phyloP scores from a whole-genome alignment of 92 coral and sea anemone species.

The Diadumene lineata region DNA sequence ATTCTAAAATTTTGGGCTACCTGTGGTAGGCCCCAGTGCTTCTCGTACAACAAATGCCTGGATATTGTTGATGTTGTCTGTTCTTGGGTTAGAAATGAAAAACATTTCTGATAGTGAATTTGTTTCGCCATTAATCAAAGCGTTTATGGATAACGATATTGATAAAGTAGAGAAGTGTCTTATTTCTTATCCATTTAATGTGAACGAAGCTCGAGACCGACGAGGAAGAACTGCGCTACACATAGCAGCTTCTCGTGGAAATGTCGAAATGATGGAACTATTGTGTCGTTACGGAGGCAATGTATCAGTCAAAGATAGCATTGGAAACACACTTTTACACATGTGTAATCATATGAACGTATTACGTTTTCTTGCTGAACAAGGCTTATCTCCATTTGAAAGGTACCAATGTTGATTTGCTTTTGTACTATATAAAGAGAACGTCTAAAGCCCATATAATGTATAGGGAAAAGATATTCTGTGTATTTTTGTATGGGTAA shows the following conservation, averaged over 20 bases:
- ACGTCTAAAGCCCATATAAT: too few species aligned
- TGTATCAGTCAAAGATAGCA: constrained; percentile 13
- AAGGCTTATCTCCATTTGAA: constrained; percentile 35
- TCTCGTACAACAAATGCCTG: too few species aligned
- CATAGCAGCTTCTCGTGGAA: constrained; percentile 34
- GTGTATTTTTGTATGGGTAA: too few species aligned
- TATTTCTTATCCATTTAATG: neutral
- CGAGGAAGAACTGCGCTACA: constrained; percentile 37
- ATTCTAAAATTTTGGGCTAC: neutral
- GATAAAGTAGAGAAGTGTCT: constrained; percentile 11
- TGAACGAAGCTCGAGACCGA: constrained; percentile 19
- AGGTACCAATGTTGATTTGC: constrained; percentile 13
- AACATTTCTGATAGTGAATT: neutral
- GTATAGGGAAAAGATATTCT: too few species aligned
- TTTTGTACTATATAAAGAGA: too few species aligned
- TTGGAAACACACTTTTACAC: constrained; percentile 35
- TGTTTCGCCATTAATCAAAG: constrained; percentile 20
- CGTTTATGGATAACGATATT: constrained; percentile 28
- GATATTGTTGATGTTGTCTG: too few species aligned
- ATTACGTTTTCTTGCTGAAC: constrained; percentile 8
- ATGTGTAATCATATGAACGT: constrained; percentile 36
- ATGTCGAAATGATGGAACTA: constrained; percentile 25
- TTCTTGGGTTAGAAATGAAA: constrained; percentile 21
- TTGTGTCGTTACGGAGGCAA: constrained; percentile 28
- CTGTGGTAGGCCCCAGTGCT: constrained; percentile 1